Conservation (phyloP, 37 sponge, comb jelly and placozoan genomes). For the Halichondria panicea region DNA sequence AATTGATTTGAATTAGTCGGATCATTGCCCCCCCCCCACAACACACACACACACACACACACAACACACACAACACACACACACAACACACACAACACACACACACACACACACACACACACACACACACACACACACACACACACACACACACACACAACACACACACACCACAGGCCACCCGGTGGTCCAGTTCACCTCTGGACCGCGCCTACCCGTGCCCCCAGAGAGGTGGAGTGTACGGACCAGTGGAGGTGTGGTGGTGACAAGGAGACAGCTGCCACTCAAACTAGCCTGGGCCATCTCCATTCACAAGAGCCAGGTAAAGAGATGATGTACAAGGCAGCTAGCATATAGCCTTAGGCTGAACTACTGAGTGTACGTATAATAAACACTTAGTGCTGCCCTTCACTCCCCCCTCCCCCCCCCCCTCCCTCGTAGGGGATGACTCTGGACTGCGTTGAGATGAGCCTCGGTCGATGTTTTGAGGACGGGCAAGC, state of each 20-base stretch:
- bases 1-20: no score
- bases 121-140: background rate
- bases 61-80: no score
- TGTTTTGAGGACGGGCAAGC: constrained; percentile 91
- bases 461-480: constrained; percentile 77
- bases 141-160: background rate
- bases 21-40: no score
- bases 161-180: constrained; percentile 45
- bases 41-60: no score
- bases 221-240: constrained; percentile 60
- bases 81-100: no score
- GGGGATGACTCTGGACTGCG: constrained; percentile 95
- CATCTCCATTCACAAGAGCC: constrained; percentile 93
- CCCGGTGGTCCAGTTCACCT: constrained; percentile 63
- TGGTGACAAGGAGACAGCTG: constrained; percentile 65
- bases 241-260: constrained; percentile 44
- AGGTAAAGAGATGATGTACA: constrained; percentile 39
- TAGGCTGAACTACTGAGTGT: no score
- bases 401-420: no score
- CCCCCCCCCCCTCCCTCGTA: background rate
- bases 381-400: no score
- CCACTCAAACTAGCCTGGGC: constrained; percentile 93
- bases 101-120: no score
- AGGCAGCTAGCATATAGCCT: background rate
- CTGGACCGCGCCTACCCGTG: constrained; percentile 54